Conservation (phyloP, 2,888 invertebrate genomes). For the Odontocolon sp. region DNA sequence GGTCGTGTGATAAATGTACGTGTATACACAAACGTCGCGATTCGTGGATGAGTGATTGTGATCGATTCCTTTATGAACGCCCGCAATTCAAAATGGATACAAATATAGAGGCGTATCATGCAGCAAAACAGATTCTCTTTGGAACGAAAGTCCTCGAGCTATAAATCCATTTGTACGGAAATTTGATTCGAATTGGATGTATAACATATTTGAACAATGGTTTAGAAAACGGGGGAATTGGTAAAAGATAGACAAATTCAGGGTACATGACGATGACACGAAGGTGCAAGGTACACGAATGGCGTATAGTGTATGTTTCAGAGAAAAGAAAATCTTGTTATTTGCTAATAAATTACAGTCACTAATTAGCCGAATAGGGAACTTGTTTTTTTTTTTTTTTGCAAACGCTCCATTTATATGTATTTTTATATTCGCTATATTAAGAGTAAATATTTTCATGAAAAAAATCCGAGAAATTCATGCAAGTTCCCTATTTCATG, state of each 20-base stretch:
- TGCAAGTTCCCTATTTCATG: constrained; percentile 24
- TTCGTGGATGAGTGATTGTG: constrained; percentile 54
- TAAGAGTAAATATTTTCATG: too few species aligned
- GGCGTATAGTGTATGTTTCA: constrained; percentile 4
- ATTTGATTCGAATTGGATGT: constrained; percentile 8
- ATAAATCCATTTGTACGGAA: constrained; percentile 3
- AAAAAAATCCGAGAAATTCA: too few species aligned
- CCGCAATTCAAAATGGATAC: constrained; percentile 42
- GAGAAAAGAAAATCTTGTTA: not conserved
- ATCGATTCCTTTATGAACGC: constrained; percentile 60
- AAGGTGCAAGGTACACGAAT: constrained; percentile 16
- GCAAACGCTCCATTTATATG: too few species aligned
- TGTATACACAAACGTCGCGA: constrained; percentile 51
- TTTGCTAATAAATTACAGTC: constrained; percentile 9
- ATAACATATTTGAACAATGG: constrained; percentile 6
- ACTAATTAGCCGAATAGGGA: constrained; percentile 1
- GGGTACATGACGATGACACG: constrained; percentile 19
- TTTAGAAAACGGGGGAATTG: too few species aligned
- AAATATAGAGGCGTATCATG: constrained; percentile 47
- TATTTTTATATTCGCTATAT: too few species aligned
- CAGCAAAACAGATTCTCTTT: constrained; percentile 30
- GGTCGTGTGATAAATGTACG: constrained; percentile 64
- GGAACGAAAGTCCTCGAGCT: constrained; percentile 60
- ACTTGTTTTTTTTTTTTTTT: too few species aligned
- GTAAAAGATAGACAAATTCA: too few species aligned